Conservation (phyloP, 2,797 vertebrate genomes). For the Rhabdophis nuchalis region DNA sequence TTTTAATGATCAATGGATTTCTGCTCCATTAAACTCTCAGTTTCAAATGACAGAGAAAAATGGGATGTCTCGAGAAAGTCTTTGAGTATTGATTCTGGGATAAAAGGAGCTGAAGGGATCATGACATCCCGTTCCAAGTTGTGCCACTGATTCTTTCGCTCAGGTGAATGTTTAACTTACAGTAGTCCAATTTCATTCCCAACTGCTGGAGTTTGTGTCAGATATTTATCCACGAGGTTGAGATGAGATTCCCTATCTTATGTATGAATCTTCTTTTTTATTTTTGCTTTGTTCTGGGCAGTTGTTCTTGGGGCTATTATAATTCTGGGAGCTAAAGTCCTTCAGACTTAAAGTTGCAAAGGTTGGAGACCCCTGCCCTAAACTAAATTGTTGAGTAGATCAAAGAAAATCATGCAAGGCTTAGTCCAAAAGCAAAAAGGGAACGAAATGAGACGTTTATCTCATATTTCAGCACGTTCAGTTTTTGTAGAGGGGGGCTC, state of each 20-base stretch:
- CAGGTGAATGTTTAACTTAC: background rate
- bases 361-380: no score
- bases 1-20: conserved; percentile 7
- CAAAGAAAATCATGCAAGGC: background rate
- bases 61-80: background rate
- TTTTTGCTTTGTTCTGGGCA: background rate
- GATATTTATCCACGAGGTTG: background rate
- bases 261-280: accelerated
- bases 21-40: accelerated
- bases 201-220: background rate
- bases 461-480: background rate
- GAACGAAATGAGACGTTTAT: background rate
- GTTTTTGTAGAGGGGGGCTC: conserved; percentile 32
- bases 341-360: no score
- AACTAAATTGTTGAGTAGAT: background rate
- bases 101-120: background rate
- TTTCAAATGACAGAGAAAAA: background rate
- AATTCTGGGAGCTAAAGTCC: no score
- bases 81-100: background rate
- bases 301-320: background rate
- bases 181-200: background rate
- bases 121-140: background rate
- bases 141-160: background rate
- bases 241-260: background rate
- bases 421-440: background rate